A percentile compares a stretch with the other conserved stretches of the same genome.
Evolutionary conservation across 2,113 vertebrate species (phyloP).

Genomic region (Esox niger): DNA sequence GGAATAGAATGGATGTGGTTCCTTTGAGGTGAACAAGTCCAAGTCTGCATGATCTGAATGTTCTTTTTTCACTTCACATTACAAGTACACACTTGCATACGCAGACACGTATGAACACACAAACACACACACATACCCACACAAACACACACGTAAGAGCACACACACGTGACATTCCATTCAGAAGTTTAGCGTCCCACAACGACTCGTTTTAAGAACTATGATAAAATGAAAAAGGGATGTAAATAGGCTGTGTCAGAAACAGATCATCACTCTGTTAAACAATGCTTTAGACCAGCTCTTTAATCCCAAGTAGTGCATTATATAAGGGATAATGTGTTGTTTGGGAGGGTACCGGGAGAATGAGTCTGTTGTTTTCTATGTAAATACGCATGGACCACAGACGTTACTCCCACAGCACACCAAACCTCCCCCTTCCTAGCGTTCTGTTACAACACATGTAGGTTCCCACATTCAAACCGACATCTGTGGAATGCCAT

Average conservation of each 20-base stretch:
- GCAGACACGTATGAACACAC: too few relatives aligned
- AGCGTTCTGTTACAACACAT: conserved; percentile 63
- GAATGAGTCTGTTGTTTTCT: conserved; percentile 58
- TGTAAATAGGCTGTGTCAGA: conserved; percentile 19
- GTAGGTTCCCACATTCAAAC: conserved; percentile 41
- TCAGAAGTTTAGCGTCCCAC: too few relatives aligned
- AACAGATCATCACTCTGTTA: too few relatives aligned
- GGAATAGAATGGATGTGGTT: conserved; percentile 49
- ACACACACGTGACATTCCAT: conserved; percentile 15
- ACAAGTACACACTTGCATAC: conserved; percentile 17
- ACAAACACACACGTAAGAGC: too few relatives aligned
- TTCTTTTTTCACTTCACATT: conserved; percentile 28
- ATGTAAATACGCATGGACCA: conserved; percentile 51
- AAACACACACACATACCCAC: too few relatives aligned
- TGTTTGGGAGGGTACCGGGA: too few relatives aligned
- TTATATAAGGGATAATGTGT: too few relatives aligned
- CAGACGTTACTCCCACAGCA: conserved; percentile 50
- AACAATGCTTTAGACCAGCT: too few relatives aligned
- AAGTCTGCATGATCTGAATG: conserved; percentile 30
- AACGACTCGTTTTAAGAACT: conserved; percentile 29
- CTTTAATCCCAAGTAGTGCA: too few relatives aligned
- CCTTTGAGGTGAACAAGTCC: conserved; percentile 36
- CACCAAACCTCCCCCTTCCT: conserved; percentile 46
- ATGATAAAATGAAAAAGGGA: conserved; percentile 55
- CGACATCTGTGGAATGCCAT: conserved; percentile 26